Evolutionary conservation across 23 tunicate genomes (phyloP).

Genomic region (Trididemnum nubilum): DNA sequence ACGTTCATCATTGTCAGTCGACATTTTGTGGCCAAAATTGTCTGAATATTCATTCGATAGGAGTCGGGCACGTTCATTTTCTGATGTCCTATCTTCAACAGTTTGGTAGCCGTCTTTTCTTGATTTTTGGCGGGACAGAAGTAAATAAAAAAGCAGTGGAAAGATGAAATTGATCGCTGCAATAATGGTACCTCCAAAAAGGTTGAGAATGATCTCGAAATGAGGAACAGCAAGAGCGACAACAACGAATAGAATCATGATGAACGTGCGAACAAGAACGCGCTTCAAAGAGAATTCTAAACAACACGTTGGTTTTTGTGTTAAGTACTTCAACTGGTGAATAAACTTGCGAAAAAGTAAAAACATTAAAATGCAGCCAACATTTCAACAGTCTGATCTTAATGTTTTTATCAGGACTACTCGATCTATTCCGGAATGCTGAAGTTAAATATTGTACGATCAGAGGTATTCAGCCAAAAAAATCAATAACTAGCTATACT

Average conservation of each 20-base stretch:
- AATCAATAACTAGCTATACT: no score
- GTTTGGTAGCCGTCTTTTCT: not conserved
- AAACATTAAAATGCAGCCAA: no score
- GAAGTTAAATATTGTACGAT: no score
- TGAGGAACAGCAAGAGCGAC: constrained; percentile 77
- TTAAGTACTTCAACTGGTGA: no score
- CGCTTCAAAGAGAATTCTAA: constrained; percentile 73
- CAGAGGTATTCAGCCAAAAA: no score
- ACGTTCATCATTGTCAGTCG: not conserved
- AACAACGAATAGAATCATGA: constrained; percentile 31
- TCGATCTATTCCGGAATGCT: no score
- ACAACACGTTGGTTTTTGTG: no score
- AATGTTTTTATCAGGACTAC: no score
- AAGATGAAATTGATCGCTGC: constrained; percentile 80
- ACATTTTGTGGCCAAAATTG: not conserved
- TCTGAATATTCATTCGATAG: not conserved
- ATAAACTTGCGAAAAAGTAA: no score
- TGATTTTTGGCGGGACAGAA: constrained; percentile 50
- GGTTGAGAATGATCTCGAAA: constrained; percentile 77
- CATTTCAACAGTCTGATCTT: no score
- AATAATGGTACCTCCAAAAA: constrained; percentile 76
- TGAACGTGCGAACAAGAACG: constrained; percentile 46
- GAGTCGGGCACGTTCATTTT: no score
- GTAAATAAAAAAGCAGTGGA: constrained; percentile 89
- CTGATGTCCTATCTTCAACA: not conserved